Percentiles rank a stretch among this genome's conserved stretches.
phyloP scores from a whole-genome alignment of 2,113 vertebrate species.

The Hippocampus guttulatus region DNA sequence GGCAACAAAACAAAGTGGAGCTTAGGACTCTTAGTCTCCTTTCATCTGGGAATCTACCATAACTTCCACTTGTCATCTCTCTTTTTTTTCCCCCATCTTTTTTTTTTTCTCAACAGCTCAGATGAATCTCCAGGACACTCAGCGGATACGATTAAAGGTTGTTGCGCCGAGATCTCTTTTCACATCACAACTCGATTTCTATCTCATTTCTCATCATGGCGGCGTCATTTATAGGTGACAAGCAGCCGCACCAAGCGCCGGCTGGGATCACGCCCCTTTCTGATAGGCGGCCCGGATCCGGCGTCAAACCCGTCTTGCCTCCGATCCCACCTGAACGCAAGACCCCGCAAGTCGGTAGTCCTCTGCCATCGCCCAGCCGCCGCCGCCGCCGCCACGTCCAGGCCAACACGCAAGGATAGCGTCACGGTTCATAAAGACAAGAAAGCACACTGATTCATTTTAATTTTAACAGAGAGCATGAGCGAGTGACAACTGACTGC shows the following conservation, averaged over 20 bases:
- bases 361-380: constrained; percentile 13
- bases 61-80: not conserved
- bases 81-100: not conserved
- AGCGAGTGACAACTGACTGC: no score
- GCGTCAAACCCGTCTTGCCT: constrained; percentile 76
- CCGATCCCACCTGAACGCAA: constrained; percentile 77
- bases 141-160: not conserved
- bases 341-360: constrained; percentile 37
- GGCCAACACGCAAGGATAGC: constrained; percentile 3
- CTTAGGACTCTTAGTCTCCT: not conserved
- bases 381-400: constrained; percentile 1
- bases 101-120: constrained; percentile 34
- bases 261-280: not conserved
- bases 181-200: not conserved
- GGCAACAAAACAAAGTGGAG: not conserved
- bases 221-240: not conserved
- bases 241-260: constrained; percentile 36
- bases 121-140: constrained; percentile 40
- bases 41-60: not conserved
- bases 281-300: constrained; percentile 59
- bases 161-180: not conserved
- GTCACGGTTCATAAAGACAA: not conserved
- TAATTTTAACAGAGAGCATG: no score
- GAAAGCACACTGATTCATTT: no score
- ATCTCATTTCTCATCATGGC: not conserved